Evolutionary conservation across 2,888 invertebrate species (phyloP).

Genomic region (Corbicula japonica): DNA sequence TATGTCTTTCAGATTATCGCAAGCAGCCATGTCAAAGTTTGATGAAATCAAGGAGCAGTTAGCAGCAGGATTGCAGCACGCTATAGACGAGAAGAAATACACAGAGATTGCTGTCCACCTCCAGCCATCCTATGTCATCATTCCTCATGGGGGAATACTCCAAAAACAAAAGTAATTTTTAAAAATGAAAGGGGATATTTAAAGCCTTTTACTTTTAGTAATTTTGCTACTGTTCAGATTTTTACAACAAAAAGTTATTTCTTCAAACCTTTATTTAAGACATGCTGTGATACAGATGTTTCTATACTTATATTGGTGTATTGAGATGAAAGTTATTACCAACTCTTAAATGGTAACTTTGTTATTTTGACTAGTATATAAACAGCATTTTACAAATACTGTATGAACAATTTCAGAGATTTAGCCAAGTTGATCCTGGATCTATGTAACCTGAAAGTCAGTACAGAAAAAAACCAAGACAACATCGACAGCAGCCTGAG

Average conservation of each 20-base stretch:
- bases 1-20: conserved; percentile 91
- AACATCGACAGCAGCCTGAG: background rate
- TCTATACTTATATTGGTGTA: too few species aligned
- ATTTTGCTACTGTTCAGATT: too few species aligned
- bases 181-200: too few species aligned
- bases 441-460: conserved; percentile 91
- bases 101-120: conserved; percentile 90
- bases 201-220: too few species aligned
- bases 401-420: conserved; percentile 86
- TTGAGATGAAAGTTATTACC: too few species aligned
- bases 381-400: too few species aligned
- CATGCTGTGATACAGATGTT: too few species aligned
- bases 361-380: too few species aligned
- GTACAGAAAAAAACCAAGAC: conserved; percentile 79
- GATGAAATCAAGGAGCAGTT: conserved; percentile 96
- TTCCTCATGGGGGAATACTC: conserved; percentile 92
- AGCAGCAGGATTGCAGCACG: conserved; percentile 95
- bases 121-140: conserved; percentile 94
- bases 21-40: conserved; percentile 94
- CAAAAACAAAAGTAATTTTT: conserved; percentile 43
- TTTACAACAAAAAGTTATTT: too few species aligned
- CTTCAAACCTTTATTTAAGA: too few species aligned
- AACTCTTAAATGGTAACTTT: too few species aligned
- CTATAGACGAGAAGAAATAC: conserved; percentile 90
- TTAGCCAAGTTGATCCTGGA: conserved; percentile 92